phyloP scores from a whole-genome alignment of 2,797 vertebrate species.

The Phalloptychus januarius region DNA sequence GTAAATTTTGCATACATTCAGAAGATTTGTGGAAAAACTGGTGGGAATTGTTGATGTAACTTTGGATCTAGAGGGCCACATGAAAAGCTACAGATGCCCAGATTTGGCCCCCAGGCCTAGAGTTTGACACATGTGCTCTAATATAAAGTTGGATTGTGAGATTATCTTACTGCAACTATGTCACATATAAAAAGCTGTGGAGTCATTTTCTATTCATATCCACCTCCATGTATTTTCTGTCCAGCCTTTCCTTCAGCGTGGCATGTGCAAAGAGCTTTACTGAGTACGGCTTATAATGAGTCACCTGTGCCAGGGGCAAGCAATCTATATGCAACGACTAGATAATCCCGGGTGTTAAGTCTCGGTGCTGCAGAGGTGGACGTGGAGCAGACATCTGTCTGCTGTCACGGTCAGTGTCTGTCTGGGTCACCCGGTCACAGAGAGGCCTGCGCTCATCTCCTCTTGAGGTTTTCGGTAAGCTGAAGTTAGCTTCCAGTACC shows the following conservation, averaged over 20 bases:
- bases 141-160: background rate
- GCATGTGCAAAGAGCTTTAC: conserved; percentile 40
- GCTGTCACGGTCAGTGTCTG: conserved; percentile 46
- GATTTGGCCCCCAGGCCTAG: too few relatives aligned
- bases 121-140: background rate
- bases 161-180: background rate
- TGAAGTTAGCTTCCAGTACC: rapidly evolving
- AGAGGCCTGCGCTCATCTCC: background rate
- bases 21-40: too few relatives aligned
- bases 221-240: background rate
- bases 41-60: too few relatives aligned
- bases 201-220: background rate
- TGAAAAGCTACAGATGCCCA: too few relatives aligned
- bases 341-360: conserved; percentile 26
- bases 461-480: background rate
- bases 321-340: conserved; percentile 44
- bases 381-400: conserved; percentile 22
- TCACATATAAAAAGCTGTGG: background rate
- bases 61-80: too few relatives aligned
- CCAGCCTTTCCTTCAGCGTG: background rate
- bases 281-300: conserved; percentile 52
- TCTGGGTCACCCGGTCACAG: conserved; percentile 8
- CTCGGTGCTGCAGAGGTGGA: conserved; percentile 31
- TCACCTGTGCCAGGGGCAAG: conserved; percentile 23
- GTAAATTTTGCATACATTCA: too few relatives aligned